phyloP scores from a whole-genome alignment of 2,113 vertebrate genomes.

The Formicarius rufipectus region DNA sequence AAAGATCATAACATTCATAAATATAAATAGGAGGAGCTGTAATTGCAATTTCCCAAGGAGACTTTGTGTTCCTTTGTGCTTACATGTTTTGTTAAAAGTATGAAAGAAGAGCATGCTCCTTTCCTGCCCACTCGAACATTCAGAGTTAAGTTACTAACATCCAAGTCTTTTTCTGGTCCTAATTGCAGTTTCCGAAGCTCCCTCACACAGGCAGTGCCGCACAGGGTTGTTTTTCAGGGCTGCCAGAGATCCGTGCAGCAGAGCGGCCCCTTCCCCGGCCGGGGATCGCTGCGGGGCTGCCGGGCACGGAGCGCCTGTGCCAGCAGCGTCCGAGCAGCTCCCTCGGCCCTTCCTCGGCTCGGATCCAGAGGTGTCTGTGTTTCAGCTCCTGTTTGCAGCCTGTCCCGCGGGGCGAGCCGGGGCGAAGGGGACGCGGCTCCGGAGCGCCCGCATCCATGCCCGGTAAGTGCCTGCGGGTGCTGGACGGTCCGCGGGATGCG shows the following conservation, averaged over 20 bases:
- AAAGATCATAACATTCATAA: fast-evolving
- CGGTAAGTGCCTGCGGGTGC: neutral
- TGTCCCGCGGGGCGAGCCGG: neutral
- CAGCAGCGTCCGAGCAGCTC: fast-evolving
- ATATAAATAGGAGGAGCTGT: neutral
- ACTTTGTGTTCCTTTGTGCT: fast-evolving
- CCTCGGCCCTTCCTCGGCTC: fast-evolving
- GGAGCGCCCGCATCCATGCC: neutral
- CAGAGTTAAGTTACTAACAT: neutral
- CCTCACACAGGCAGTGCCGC: fast-evolving
- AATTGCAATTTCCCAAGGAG: too few relatives aligned
- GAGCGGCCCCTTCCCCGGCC: fast-evolving
- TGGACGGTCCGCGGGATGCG: too few relatives aligned
- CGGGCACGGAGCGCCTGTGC: neutral
- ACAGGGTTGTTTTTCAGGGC: neutral
- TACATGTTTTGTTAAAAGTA: fast-evolving
- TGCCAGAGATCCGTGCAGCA: neutral
- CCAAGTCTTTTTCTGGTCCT: fast-evolving
- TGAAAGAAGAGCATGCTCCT: fast-evolving
- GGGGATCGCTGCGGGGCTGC: fast-evolving
- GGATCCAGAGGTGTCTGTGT: fast-evolving
- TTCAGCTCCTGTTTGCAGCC: fast-evolving
- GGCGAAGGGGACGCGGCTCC: too few relatives aligned
- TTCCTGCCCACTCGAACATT: fast-evolving
- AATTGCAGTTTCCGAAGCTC: fast-evolving